Conservation (phyloP, 2,888 invertebrate species). For the Andrena minutula region DNA sequence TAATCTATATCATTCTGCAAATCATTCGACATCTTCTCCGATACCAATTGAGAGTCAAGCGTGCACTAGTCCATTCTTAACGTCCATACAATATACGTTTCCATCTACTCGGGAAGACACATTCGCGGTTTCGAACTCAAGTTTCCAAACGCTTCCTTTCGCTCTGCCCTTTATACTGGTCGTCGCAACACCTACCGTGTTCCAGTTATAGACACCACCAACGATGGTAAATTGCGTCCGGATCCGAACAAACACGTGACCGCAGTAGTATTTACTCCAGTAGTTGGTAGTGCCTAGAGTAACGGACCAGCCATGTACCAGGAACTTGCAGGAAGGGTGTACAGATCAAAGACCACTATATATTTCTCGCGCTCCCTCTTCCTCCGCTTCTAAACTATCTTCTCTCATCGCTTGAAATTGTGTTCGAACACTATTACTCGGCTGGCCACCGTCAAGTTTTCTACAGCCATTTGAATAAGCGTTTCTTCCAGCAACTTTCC, state of each 20-base stretch:
- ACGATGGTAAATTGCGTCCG: conserved; percentile 65
- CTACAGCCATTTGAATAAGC: conserved; percentile 41
- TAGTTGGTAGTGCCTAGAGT: conserved; percentile 66
- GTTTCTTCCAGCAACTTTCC: conserved; percentile 50
- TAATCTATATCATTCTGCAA: background rate
- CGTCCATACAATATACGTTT: background rate
- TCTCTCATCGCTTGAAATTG: conserved; percentile 60
- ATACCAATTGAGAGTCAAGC: background rate
- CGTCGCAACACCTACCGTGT: conserved; percentile 41
- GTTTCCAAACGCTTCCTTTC: conserved; percentile 27
- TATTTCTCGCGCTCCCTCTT: conserved; percentile 41
- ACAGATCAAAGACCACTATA: conserved; percentile 64
- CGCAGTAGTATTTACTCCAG: conserved; percentile 65
- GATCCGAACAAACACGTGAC: conserved; percentile 65
- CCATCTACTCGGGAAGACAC: background rate
- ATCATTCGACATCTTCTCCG: background rate
- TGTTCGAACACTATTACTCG: conserved; percentile 53
- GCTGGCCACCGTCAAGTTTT: conserved; percentile 58
- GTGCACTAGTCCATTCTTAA: background rate
- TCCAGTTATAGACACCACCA: conserved; percentile 53
- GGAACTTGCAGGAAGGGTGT: conserved; percentile 67
- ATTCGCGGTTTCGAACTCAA: background rate
- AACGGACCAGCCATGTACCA: conserved; percentile 69
- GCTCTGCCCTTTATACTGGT: conserved; percentile 17
- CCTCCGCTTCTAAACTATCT: conserved; percentile 22